Evolutionary conservation across 2,797 vertebrate species (phyloP).

Genomic region (Mustela erminea): DNA sequence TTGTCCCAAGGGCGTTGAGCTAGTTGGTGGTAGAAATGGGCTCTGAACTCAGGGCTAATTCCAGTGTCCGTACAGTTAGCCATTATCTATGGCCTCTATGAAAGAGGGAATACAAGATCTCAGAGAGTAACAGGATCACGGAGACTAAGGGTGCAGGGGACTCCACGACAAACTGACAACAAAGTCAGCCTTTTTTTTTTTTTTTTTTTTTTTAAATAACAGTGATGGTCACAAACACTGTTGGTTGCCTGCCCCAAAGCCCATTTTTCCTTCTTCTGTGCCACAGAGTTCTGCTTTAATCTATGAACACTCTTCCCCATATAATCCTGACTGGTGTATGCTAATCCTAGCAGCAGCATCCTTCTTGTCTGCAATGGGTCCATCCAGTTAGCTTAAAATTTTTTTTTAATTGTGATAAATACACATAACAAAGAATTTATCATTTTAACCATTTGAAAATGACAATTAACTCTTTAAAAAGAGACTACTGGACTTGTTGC

Average conservation of each 20-base stretch:
- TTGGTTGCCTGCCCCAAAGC: background rate
- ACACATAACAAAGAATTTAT: background rate
- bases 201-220: background rate
- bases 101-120: background rate
- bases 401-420: background rate
- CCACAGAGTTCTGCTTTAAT: background rate
- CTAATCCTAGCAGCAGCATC: background rate
- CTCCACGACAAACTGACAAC: background rate
- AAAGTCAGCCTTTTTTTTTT: background rate
- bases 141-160: background rate
- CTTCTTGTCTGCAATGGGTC: conserved; percentile 1
- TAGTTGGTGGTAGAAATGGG: background rate
- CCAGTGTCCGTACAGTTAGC: background rate
- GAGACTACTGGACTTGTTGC: background rate
- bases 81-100: background rate
- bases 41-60: background rate
- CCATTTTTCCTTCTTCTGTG: background rate
- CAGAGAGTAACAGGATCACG: background rate
- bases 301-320: background rate
- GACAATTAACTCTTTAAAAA: background rate
- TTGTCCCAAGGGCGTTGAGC: background rate
- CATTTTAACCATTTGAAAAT: background rate
- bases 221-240: background rate
- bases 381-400: background rate
- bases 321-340: background rate